phyloP scores from a whole-genome alignment of 1,140 invertebrate species.

The Vanessa tameamea region DNA sequence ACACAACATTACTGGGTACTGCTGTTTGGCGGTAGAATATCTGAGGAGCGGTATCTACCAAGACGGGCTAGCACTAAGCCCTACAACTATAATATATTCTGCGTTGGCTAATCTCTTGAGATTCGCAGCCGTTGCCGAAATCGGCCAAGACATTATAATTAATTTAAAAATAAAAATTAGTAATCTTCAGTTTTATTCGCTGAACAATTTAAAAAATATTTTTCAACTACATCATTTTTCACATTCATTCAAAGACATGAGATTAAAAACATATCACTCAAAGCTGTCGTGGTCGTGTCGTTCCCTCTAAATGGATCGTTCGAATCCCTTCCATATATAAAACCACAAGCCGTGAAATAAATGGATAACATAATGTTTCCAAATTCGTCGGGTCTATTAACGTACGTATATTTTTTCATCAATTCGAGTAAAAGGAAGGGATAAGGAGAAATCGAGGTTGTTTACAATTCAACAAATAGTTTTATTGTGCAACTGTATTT shows the following conservation, averaged over 20 bases:
- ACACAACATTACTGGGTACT: too few relatives aligned
- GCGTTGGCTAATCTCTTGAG: too few relatives aligned
- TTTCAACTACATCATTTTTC: neutral
- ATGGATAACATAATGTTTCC: slow-evolving; percentile 4
- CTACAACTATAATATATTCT: too few relatives aligned
- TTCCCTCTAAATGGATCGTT: neutral
- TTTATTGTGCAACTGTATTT: neutral
- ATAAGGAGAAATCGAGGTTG: neutral
- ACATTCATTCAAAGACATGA: neutral
- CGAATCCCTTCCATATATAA: neutral
- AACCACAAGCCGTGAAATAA: slow-evolving; percentile 7
- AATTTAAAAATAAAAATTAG: too few relatives aligned
- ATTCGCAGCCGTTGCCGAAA: too few relatives aligned
- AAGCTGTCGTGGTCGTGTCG: neutral
- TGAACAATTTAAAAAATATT: neutral
- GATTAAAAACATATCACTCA: slow-evolving; percentile 8
- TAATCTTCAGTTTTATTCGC: neutral
- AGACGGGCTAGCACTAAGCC: too few relatives aligned
- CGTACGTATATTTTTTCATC: neutral
- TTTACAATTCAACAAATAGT: neutral
- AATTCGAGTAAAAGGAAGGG: neutral
- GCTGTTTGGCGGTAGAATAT: too few relatives aligned
- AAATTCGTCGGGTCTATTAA: slow-evolving; percentile 6
- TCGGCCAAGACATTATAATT: too few relatives aligned
- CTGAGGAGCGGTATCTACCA: too few relatives aligned